Base-by-base conservation (phyloP, 2,888 invertebrate species). In the Rhabditoides inermis region DNA sequence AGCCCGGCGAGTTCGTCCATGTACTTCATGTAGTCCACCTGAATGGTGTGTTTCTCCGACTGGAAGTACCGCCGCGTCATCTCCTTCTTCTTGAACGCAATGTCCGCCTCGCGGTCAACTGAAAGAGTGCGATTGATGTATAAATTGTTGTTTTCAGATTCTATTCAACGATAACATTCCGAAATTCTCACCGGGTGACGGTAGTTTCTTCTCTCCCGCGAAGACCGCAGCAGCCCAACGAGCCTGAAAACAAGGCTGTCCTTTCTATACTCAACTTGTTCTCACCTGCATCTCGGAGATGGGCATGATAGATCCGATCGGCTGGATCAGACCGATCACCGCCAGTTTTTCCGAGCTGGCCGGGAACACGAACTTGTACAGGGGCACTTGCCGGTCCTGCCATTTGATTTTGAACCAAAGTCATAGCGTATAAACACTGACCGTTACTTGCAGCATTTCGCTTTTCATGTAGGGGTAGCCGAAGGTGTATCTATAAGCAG, bases 311-410 rank as follows among this genome's bases (percentile, higher is more conserved):
- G 79, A 76, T 0, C 80, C 80, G 41, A 79, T 77, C 3, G 79
- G 77, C 53, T 80, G 80, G 28, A 80, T 76, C 18, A 79, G 65
- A 0, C 79, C 75, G 30, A 75, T 72, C 12, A 74, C 65, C 2
- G 77, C 78, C 27, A 80, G 60, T 5, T 73, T 72, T 35, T 77
- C 76, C 10, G 59, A 50, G 45, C 61, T 53, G 18, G 61, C 46
- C 0, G 79, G 79, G 55, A 77, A 79, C 51, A 79, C 75, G 55
- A 73, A 79, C 61, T 79, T 77, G 73, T 78, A 80, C 28, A 80
- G 67, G 3, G 64, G 59, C 1, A 73, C 74, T 35, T 73, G 63
- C 57, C 79, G 79, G 44, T 77, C 68, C 61, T 69, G 50, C 26
- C 60, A 45, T 23, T 32, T 30, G 15, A 30, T 22, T 12, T 22